Evolutionary conservation across 2,797 vertebrate genomes (phyloP).

Genomic region (Coendou prehensilis): DNA sequence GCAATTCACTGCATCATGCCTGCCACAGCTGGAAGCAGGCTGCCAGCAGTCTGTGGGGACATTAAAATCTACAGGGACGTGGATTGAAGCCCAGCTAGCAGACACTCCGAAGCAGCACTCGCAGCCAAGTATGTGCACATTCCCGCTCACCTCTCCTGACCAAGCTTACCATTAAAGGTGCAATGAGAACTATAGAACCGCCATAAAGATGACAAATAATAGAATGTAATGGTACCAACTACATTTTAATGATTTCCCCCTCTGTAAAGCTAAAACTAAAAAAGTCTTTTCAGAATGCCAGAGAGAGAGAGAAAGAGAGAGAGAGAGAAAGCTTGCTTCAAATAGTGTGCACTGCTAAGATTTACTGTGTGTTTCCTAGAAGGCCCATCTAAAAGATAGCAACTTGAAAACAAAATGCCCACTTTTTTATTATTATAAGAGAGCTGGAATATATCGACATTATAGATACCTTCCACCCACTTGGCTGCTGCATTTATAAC

Average conservation of each 20-base stretch:
- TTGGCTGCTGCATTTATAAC: constrained; percentile 56
- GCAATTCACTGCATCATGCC: constrained; percentile 96
- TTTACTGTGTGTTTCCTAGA: constrained; percentile 43
- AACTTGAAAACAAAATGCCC: constrained; percentile 65
- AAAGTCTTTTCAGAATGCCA: constrained; percentile 78
- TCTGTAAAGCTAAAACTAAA: constrained; percentile 79
- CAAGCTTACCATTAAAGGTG: constrained; percentile 88
- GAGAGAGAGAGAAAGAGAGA: neutral
- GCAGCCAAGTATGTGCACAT: constrained; percentile 89
- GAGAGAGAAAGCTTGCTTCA: constrained; percentile 55
- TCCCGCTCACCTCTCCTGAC: constrained; percentile 90
- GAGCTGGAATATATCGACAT: neutral
- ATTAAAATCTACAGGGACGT: constrained; percentile 93
- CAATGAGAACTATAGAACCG: constrained; percentile 87
- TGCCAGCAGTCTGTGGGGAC: constrained; percentile 94
- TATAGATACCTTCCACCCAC: neutral
- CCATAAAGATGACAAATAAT: constrained; percentile 90
- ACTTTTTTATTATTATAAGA: constrained; percentile 51
- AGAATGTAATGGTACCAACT: constrained; percentile 85
- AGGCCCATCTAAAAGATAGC: constrained; percentile 45
- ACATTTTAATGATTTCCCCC: constrained; percentile 87
- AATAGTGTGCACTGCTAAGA: neutral
- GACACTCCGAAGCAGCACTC: constrained; percentile 87
- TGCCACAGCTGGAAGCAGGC: constrained; percentile 99
- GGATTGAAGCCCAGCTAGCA: constrained; percentile 91